Evolutionary conservation across 2,113 vertebrate species (phyloP), one percentile per base, ranked within the genome.

Genomic region (Tragelaphus buxtoni): DNA sequence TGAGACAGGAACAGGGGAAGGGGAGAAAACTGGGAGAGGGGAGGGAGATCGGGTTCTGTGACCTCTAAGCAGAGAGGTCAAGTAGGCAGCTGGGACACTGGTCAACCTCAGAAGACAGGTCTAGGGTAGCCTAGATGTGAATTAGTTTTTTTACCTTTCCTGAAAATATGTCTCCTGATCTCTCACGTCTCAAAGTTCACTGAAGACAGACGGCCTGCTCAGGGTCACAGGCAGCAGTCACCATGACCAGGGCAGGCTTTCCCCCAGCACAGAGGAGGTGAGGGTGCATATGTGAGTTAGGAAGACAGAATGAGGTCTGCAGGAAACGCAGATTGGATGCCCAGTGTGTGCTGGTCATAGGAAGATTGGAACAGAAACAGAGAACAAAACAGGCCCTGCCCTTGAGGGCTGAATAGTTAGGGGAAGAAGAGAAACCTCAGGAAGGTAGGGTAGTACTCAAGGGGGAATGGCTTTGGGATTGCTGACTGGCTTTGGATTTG

Each of bases 371-470:
- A 74, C 8, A 90, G 84, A 74, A 56, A 39, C 47, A 53, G 35
- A 76, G 30, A 84, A 65, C 18, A 84, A 65, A 92, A 89, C 26
- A 56, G 80, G 55, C 20, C 26, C 72, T 42, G 39, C 39, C 51
- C 35, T 20, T 35, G 63, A 28, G 72, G 22, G 30, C 26, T 7
- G 10, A 74, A 7, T 7, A 45, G 32, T 17, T 22, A 47, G 47
- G n/a, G 22, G 5, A 56, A 3, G 24, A 39, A 77, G 49, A 91
- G 63, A 72, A 84, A 83, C 39, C 61, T 47, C 32, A 60, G 72
- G 0, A 8, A 4, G 32, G 42, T 35, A 94, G 32, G 3, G 61
- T 1, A 55, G 47, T 12, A 9, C 0, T 11, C n/a, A 65, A 13
- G 60, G 6, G 11, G 69, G 63, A 32, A 69, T 2, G 81, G 55